phyloP scores from a whole-genome alignment of 2,113 vertebrate species.

The Otis tarda region DNA sequence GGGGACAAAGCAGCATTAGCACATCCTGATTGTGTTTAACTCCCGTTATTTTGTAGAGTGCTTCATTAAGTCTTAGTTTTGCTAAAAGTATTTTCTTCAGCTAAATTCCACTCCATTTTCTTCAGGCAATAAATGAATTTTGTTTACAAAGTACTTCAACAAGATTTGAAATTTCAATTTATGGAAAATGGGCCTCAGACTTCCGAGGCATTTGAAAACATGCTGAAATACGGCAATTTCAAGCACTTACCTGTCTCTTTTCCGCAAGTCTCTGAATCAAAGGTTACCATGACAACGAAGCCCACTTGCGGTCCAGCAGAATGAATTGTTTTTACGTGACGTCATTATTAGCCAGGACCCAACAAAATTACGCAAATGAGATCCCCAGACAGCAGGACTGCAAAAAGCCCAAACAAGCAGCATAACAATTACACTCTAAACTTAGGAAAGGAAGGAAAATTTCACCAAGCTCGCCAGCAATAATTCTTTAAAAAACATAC shows the following conservation, averaged over 20 bases:
- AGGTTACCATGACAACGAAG: slow-evolving; percentile 42
- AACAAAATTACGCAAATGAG: slow-evolving; percentile 27
- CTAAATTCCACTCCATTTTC: neutral
- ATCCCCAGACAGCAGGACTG: neutral
- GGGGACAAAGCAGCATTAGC: neutral
- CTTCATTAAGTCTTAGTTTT: neutral
- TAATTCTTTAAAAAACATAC: neutral
- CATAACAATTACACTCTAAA: neutral
- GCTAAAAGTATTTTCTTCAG: neutral
- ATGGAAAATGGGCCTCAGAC: neutral
- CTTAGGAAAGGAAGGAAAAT: neutral
- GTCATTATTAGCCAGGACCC: slow-evolving; percentile 28
- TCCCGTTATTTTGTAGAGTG: neutral
- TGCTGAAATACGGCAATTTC: slow-evolving; percentile 58
- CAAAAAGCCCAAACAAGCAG: neutral
- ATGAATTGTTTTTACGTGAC: neutral
- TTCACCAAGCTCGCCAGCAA: neutral
- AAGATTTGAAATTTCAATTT: slow-evolving; percentile 42
- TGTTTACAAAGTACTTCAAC: slow-evolving; percentile 51
- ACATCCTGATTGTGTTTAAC: neutral
- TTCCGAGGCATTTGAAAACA: slow-evolving; percentile 7
- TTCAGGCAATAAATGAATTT: slow-evolving; percentile 28
- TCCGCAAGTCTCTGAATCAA: slow-evolving; percentile 15
- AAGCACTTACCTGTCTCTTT: slow-evolving; percentile 54
- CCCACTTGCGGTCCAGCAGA: slow-evolving; percentile 25